Conservation (phyloP, 2,113 vertebrate genomes). For the Bujurquina vittata region DNA sequence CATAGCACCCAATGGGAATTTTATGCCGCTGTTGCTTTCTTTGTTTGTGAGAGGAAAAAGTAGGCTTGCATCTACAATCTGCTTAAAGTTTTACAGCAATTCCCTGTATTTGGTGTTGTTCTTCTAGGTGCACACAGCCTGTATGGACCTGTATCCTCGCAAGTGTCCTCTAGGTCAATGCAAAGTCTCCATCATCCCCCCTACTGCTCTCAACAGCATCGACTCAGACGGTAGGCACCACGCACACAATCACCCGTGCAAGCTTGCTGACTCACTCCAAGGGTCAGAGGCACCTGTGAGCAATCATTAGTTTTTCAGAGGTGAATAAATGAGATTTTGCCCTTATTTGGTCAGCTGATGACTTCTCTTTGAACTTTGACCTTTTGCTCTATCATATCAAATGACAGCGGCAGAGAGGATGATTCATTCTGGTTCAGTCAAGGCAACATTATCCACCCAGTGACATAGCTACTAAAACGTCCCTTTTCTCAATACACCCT, state of each 20-base stretch:
- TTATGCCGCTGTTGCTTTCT: neutral
- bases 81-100: neutral
- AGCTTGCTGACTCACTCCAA: neutral
- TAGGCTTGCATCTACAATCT: neutral
- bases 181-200: constrained; percentile 98
- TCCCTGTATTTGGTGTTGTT: neutral
- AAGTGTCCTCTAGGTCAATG: constrained; percentile 97
- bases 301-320: neutral
- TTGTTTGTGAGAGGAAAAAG: neutral
- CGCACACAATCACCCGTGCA: neutral
- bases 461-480: neutral
- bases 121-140: constrained; percentile 93
- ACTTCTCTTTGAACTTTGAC: constrained; percentile 26
- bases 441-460: neutral
- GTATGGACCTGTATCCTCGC: constrained; percentile 92
- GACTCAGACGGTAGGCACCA: constrained; percentile 93
- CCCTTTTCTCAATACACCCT: neutral
- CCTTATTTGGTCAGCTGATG: constrained; percentile 1
- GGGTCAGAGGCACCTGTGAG: constrained; percentile 27
- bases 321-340: constrained; percentile 28
- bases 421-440: neutral
- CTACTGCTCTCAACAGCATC: constrained; percentile 98
- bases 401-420: neutral
- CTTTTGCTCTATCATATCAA: neutral
- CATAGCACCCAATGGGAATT: neutral